Conservation (phyloP, 2,797 vertebrate genomes). For the Neoniphon sammara region DNA sequence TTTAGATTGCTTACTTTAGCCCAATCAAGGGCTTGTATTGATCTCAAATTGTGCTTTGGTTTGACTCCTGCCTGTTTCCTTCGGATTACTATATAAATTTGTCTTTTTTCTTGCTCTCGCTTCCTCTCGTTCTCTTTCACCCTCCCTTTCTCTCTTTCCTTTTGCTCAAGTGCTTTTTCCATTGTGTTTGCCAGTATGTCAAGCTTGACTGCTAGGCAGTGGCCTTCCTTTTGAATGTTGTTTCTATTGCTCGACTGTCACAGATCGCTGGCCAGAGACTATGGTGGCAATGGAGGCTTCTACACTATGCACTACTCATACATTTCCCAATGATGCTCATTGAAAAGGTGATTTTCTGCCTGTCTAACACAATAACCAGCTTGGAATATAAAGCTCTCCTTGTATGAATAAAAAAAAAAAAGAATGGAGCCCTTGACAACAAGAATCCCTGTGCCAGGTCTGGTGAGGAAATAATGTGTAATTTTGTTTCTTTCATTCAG, state of each 20-base stretch:
- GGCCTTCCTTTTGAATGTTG: conserved; percentile 66
- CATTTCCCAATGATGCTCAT: conserved; percentile 60
- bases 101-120: conserved; percentile 35
- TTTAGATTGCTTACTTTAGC: background rate
- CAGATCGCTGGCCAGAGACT: conserved; percentile 63
- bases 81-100: conserved; percentile 57
- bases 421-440: conserved; percentile 42
- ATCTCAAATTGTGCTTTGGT: conserved; percentile 12
- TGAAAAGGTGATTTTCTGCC: conserved; percentile 75
- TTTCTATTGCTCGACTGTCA: conserved; percentile 68
- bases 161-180: conserved; percentile 59
- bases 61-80: conserved; percentile 8
- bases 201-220: conserved; percentile 58
- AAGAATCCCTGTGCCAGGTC: conserved; percentile 36
- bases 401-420: conserved; percentile 43
- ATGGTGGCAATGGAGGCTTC: conserved; percentile 47
- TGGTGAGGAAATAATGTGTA: conserved; percentile 45
- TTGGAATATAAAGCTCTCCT: conserved; percentile 42
- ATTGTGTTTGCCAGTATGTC: conserved; percentile 38
- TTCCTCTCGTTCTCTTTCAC: conserved; percentile 26
- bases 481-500: conserved; percentile 39
- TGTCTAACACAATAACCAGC: conserved; percentile 61
- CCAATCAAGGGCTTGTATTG: conserved; percentile 36
- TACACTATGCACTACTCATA: conserved; percentile 45
- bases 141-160: conserved; percentile 34